Percentiles rank a stretch among this genome's conserved stretches.
Evolutionary conservation across 2,113 vertebrate species (phyloP).

Genomic region (Azemiops feae): DNA sequence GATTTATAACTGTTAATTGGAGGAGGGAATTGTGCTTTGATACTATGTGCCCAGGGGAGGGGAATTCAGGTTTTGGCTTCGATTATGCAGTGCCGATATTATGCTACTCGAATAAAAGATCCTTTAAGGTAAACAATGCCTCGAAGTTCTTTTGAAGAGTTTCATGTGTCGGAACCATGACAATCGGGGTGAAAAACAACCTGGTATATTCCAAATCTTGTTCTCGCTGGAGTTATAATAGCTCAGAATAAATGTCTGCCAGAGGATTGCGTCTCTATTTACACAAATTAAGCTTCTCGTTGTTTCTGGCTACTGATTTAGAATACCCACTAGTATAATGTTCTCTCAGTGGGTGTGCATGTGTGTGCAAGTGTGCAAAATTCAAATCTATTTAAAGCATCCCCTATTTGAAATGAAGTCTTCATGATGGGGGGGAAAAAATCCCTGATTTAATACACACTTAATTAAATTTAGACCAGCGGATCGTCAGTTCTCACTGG

Average conservation of each 20-base stretch:
- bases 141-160: too few relatives aligned
- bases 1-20: too few relatives aligned
- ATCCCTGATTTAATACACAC: conserved; percentile 5
- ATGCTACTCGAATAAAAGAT: too few relatives aligned
- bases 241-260: neutral
- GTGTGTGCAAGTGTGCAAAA: neutral
- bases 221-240: neutral
- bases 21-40: too few relatives aligned
- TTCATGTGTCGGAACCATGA: too few relatives aligned
- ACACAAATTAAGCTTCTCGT: neutral
- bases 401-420: neutral
- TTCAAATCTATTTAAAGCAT: conserved; percentile 26
- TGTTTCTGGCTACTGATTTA: neutral
- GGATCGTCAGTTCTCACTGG: conserved; percentile 51
- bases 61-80: too few relatives aligned
- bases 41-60: too few relatives aligned
- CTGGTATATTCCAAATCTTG: neutral
- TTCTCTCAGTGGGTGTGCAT: neutral
- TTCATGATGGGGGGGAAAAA: rapidly evolving
- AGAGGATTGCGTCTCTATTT: neutral
- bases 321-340: neutral
- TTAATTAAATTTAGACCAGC: conserved; percentile 58
- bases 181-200: neutral
- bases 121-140: too few relatives aligned
- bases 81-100: too few relatives aligned